Base-by-base conservation (phyloP, 2,797 vertebrate genomes). In the Thunnus albacares region DNA sequence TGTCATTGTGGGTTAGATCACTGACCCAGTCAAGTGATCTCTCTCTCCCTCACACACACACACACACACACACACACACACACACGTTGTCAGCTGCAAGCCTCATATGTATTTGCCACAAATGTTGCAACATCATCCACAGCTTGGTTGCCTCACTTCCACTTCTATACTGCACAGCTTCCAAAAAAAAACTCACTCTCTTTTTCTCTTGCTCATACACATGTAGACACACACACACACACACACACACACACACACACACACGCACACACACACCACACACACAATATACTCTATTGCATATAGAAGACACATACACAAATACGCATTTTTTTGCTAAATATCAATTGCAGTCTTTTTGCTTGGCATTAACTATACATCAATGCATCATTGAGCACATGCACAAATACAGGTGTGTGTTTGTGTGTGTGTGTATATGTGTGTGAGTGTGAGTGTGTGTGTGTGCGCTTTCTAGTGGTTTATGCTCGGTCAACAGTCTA, bases 401-500 rank as follows among this genome's bases (percentile, higher is more conserved):
- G 51, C 68, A 79, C 59, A 82, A 79, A 80, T 74, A 72, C 78
- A 86, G 43, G 64, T 63, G 69, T 75, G 64, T 71, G 26, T 75
- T 35, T 73, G 67, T 56, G 59, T 63, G 71, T 72, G 56, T 63
- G 51, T 61, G 52, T 74, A 24, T 71, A 59, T 56, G 59, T 63
- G 71, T 72, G 55, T 69, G 56, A 59, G 51, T 61, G 68, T 79
- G 43, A 53, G 60, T 67, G 71, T 63, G 56, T 30, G 59, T 35
- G 77, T 57, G 58, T 57, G 62, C 43, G 35, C 22, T 70, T 87
- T 63, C 64, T 65, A 0, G 76, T 86, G 79, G 80, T 85, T 91
- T 84, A 83, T 79, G 49, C 64, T 87, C n/a, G 20, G 88, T 91
- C 90, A 91, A 90, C 87, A 90, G 81, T 88, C 83, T 82, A 80